Base-by-base conservation (phyloP, 2,797 vertebrate species). In the Rachycentron canadum region DNA sequence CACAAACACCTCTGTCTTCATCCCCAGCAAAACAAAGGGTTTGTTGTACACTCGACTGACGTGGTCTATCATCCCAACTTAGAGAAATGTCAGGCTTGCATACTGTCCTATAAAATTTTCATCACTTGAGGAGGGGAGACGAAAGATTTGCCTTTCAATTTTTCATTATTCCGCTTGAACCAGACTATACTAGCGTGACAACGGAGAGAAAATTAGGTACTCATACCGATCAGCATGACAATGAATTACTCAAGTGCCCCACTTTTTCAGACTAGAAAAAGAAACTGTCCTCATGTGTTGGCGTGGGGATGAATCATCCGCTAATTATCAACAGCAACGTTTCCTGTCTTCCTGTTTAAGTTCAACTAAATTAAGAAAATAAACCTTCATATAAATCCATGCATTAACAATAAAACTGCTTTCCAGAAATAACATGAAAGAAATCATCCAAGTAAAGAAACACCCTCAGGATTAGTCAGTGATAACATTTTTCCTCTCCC, bases 51-150 rank as follows among this genome's bases (percentile, higher is more conserved):
- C 76, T 83, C 82, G 69, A 76, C 73, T 32, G 17, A 36, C 23
- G 13, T 12, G 45, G 71, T 73, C 55, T 38, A 84, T 85, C 81
- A 76, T 78, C 57, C 65, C 69, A 81, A 82, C 80, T 82, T 34
- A 58, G 81, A 85, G 87, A 89, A 91, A 86, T 23, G 88, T 89
- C 78, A 63, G 64, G 78, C 89, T 89, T 92, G 92, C 90, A 92
- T 79, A 88, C 81, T 78, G 85, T 86, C 83, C 86, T 78, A 94
- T 95, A 69, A 95, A 94, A 94, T 91, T 93, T 94, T 94, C 86
- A 95, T 94, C 82, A 91, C 88, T 90, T 57, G 69, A 56, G 79
- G 74, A 91, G 76, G 76, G 66, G 86, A 91, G 90, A 88, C 73
- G 56, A 87, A 92, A 90, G 91, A 90, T 85, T 89, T 83, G 64